A percentile compares a stretch with the other conserved stretches of the same genome.
phyloP scores from a whole-genome alignment of 2,888 invertebrate genomes.

The Chaetogeoica ovagalla region DNA sequence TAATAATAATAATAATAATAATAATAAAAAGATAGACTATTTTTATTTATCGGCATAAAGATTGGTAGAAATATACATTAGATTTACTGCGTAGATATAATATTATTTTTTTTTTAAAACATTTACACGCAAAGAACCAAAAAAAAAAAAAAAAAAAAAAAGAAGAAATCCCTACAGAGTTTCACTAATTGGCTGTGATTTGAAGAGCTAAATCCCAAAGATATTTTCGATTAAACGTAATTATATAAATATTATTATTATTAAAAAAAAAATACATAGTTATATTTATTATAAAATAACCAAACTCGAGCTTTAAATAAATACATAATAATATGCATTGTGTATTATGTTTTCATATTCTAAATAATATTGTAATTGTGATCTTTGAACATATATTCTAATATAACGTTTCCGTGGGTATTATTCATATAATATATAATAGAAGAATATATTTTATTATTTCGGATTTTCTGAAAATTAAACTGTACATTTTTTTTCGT shows the following conservation, averaged over 20 bases:
- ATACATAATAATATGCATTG: background rate
- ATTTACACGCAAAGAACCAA: constrained; percentile 19
- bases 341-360: constrained; percentile 1
- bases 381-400: constrained; percentile 22
- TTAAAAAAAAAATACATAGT: no score
- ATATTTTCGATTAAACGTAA: constrained; percentile 25
- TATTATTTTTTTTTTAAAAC: background rate
- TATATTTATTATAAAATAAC: constrained; percentile 15
- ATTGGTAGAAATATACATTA: background rate
- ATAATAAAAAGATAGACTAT: background rate
- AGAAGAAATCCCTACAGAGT: constrained; percentile 1
- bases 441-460: background rate
- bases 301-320: constrained; percentile 22
- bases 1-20: no score
- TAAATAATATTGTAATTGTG: constrained; percentile 25
- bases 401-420: background rate
- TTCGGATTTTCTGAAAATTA: no score
- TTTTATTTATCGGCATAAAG: background rate
- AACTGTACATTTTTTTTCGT: background rate
- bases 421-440: background rate
- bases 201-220: constrained; percentile 43
- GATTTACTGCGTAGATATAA: no score
- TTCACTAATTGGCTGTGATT: constrained; percentile 43
- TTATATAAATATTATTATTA: background rate
- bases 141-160: no score